Conservation (phyloP, 2,797 vertebrate genomes). For the Gadopsis marmoratus region DNA sequence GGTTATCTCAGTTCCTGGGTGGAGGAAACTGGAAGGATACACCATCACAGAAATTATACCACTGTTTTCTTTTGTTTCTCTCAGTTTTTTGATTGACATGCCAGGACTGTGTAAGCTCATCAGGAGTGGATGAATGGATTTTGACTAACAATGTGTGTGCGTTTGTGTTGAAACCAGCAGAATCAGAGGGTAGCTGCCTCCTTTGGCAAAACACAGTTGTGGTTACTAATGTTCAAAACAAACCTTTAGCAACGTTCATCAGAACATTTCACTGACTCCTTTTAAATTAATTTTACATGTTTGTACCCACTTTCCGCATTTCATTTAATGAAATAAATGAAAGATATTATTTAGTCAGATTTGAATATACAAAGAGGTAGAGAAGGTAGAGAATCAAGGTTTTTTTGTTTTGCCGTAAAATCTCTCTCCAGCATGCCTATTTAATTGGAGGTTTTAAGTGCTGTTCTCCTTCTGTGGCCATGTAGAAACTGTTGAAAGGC, state of each 20-base stretch:
- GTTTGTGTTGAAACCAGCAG: not conserved
- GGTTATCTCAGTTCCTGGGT: not conserved
- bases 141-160: conserved; percentile 10
- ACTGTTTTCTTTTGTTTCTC: not conserved
- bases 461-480: conserved; percentile 39
- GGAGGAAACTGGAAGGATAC: conserved; percentile 6
- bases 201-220: conserved; percentile 5
- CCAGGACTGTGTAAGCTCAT: conserved; percentile 22
- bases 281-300: not conserved
- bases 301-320: not conserved
- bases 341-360: conserved; percentile 3
- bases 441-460: conserved; percentile 48
- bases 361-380: not conserved
- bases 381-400: not conserved
- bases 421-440: conserved; percentile 12
- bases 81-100: conserved; percentile 27
- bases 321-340: conserved; percentile 12
- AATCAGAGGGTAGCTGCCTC: conserved; percentile 15
- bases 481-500: conserved; percentile 46
- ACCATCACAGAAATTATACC: not conserved
- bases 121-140: conserved; percentile 15
- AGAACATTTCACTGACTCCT: not conserved
- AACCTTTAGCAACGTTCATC: not conserved
- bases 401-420: conserved; percentile 40
- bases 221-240: conserved; percentile 12